These are phyloP conservation scores for Phocides pigmalion DNA, from an alignment of 1,140 invertebrate species.

Conservation along the genomic window DNA sequence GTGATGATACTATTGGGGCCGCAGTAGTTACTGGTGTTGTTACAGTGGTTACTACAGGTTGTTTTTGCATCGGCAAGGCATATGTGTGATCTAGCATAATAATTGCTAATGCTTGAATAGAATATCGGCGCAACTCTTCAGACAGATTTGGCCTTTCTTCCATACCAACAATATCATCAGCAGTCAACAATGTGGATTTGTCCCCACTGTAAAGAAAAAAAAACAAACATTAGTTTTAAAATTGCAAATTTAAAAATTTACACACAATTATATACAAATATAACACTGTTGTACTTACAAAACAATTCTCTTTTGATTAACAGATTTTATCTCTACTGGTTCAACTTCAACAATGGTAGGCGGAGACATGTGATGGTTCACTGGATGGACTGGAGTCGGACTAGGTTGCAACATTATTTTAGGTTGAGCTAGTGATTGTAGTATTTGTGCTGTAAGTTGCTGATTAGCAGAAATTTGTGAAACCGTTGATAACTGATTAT, in stretches of 20 bases:
- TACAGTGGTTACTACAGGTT: conserved; percentile 44
- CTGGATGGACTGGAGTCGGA: conserved; percentile 48
- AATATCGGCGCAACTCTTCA: conserved; percentile 74
- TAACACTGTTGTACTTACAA: conserved; percentile 43
- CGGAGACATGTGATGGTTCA: conserved; percentile 50
- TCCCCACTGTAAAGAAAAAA: conserved; percentile 76
- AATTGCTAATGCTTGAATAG: conserved; percentile 70
- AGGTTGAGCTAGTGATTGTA: conserved; percentile 77
- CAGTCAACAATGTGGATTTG: conserved; percentile 72
- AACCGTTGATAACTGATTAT: conserved; percentile 67
- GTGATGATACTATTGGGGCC: conserved; percentile 21
- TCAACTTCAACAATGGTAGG: conserved; percentile 51
- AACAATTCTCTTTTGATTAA: conserved; percentile 72
- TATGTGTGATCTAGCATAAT: conserved; percentile 83
- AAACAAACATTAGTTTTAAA: conserved; percentile 16
- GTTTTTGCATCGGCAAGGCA: conserved; percentile 67
- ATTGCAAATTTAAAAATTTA: not conserved
- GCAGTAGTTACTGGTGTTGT: conserved; percentile 38
- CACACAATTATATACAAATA: not conserved
- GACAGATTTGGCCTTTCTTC: conserved; percentile 79
- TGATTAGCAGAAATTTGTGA: conserved; percentile 77
- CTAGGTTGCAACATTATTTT: conserved; percentile 68
- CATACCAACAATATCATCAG: conserved; percentile 78
- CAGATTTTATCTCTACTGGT: conserved; percentile 53
- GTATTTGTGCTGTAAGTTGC: conserved; percentile 79